Evolutionary conservation across 2,888 invertebrate genomes (phyloP).

Genomic region (Torymus aiolomorphi): DNA sequence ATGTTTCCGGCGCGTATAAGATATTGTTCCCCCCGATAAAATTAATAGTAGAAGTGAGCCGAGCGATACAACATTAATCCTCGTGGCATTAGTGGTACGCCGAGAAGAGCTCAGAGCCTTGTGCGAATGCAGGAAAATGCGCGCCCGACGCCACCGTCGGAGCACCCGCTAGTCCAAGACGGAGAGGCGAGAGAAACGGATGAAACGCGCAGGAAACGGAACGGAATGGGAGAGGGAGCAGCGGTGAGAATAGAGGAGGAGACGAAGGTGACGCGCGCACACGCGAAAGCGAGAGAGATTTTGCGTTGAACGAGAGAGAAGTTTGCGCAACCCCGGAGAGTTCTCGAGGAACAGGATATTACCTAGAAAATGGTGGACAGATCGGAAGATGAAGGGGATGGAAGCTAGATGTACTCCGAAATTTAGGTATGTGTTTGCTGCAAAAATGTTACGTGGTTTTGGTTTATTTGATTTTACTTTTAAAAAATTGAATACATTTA

Average conservation of each 20-base stretch:
- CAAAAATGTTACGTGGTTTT: no score
- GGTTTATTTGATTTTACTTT: no score
- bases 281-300: conserved; percentile 47
- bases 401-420: conserved; percentile 38
- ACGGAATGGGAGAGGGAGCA: conserved; percentile 17
- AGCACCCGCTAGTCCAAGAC: neutral
- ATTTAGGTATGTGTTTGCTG: conserved; percentile 25
- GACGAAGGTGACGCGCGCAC: no score
- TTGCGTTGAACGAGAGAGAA: conserved; percentile 55
- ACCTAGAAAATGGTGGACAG: conserved; percentile 60
- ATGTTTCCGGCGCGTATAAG: conserved; percentile 63
- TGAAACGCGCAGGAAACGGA: neutral
- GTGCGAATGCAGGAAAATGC: conserved; percentile 39
- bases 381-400: conserved; percentile 58
- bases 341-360: conserved; percentile 66
- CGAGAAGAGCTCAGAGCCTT: conserved; percentile 59
- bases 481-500: no score
- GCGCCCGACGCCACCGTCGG: neutral
- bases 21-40: conserved; percentile 71
- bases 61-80: conserved; percentile 71
- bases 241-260: conserved; percentile 2
- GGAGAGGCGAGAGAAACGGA: neutral
- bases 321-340: conserved; percentile 57
- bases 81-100: conserved; percentile 67
- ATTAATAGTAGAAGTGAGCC: conserved; percentile 70